Conservation (phyloP, 2,888 invertebrate genomes). For the Phaedon cochleariae region DNA sequence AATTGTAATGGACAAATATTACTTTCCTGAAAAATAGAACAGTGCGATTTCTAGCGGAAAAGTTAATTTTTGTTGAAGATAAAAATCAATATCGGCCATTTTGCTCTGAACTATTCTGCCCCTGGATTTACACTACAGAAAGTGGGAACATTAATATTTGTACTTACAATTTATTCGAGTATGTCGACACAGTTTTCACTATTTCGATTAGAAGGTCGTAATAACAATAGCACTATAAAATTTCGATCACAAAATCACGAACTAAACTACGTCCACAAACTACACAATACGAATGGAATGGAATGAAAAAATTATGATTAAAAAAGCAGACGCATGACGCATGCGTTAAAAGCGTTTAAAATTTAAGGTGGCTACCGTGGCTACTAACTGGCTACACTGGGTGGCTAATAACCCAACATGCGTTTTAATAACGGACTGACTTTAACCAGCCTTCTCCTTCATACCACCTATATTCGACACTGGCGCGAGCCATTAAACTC, state of each 20-base stretch:
- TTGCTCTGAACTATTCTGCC: constrained; percentile 44
- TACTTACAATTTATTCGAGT: background rate
- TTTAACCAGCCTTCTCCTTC: too few relatives aligned
- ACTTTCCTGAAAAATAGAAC: too few relatives aligned
- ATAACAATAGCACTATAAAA: background rate
- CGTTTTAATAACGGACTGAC: too few relatives aligned
- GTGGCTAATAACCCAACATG: too few relatives aligned
- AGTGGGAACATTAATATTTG: background rate
- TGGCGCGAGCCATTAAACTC: too few relatives aligned
- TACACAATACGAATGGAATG: background rate
- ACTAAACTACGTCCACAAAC: background rate
- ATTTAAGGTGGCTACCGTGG: too few relatives aligned
- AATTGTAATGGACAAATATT: too few relatives aligned
- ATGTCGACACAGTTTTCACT: background rate
- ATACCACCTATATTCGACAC: too few relatives aligned
- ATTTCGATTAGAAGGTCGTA: background rate
- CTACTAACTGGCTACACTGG: too few relatives aligned
- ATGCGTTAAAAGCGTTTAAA: too few relatives aligned
- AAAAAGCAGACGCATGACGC: background rate
- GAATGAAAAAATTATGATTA: too few relatives aligned
- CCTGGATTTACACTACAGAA: background rate
- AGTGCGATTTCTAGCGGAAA: background rate
- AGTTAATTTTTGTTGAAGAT: background rate
- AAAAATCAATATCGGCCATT: constrained; percentile 60
- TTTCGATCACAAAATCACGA: background rate